These are phyloP conservation scores for Therioaphis trifolii DNA, from an alignment of 2,888 invertebrate genomes.

Conservation along the genomic window DNA sequence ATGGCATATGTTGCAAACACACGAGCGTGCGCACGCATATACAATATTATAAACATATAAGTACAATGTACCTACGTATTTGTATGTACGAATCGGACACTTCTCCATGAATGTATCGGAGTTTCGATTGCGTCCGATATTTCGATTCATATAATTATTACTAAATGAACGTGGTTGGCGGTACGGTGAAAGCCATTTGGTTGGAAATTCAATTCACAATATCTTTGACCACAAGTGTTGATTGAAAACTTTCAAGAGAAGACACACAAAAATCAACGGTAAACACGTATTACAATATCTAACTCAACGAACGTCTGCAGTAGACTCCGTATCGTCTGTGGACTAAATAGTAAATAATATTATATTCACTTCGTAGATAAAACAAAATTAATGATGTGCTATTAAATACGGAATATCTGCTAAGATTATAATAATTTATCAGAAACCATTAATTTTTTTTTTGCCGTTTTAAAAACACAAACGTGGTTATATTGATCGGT, in stretches of 20 bases:
- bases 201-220: neutral
- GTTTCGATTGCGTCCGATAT: neutral
- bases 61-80: neutral
- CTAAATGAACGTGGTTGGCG: constrained; percentile 7
- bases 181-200: constrained; percentile 35
- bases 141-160: constrained; percentile 10
- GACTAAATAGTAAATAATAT: no score
- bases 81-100: neutral
- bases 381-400: no score
- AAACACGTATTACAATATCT: neutral
- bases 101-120: neutral
- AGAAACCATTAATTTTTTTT: neutral
- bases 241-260: constrained; percentile 42
- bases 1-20: no score
- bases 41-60: no score
- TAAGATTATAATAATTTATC: neutral
- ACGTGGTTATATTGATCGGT: neutral
- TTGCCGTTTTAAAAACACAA: neutral
- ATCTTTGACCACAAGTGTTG: constrained; percentile 40
- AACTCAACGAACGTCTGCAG: no score
- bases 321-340: no score
- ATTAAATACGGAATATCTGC: no score
- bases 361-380: no score
- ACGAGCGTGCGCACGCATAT: no score
- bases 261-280: neutral